Conservation (phyloP, 1,140 invertebrate species). For the Uloborus diversus region DNA sequence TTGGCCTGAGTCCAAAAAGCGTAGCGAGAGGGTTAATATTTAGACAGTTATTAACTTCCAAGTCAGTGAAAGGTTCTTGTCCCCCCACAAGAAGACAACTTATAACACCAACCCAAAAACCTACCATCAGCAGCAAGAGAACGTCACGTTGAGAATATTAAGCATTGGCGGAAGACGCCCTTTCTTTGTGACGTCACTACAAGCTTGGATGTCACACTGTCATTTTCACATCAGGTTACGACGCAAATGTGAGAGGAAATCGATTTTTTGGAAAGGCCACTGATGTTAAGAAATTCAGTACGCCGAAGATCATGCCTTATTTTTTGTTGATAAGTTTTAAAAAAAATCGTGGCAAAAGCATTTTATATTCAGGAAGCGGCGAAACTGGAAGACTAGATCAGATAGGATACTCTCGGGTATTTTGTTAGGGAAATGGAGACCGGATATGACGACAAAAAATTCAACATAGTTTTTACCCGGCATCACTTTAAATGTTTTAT, state of each 20-base stretch:
- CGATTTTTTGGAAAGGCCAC: constrained; percentile 30
- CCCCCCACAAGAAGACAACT: too few species aligned
- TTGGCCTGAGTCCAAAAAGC: constrained; percentile 1
- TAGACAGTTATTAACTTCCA: constrained; percentile 20
- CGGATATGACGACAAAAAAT: too few species aligned
- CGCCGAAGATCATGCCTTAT: too few species aligned
- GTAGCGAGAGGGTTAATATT: constrained; percentile 25
- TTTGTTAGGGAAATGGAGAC: too few species aligned
- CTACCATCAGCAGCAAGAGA: background rate
- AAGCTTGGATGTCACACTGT: constrained; percentile 19
- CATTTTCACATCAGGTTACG: constrained; percentile 29
- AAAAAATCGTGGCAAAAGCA: too few species aligned
- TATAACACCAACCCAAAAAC: too few species aligned
- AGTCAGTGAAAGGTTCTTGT: background rate
- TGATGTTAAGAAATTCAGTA: background rate
- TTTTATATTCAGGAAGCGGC: too few species aligned
- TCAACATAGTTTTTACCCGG: too few species aligned
- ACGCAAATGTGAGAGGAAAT: constrained; percentile 16
- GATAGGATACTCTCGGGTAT: too few species aligned
- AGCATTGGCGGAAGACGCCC: constrained; percentile 5
- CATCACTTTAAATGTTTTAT: too few species aligned
- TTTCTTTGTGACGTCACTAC: constrained; percentile 18
- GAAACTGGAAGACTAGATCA: too few species aligned
- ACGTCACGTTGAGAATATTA: constrained; percentile 5
- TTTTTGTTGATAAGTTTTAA: too few species aligned